Evolutionary conservation across 30 jellyfish, hydroid and myxozoan genomes (phyloP), one percentile per base, ranked within the genome.

Genomic region (Catostylus mosaicus): DNA sequence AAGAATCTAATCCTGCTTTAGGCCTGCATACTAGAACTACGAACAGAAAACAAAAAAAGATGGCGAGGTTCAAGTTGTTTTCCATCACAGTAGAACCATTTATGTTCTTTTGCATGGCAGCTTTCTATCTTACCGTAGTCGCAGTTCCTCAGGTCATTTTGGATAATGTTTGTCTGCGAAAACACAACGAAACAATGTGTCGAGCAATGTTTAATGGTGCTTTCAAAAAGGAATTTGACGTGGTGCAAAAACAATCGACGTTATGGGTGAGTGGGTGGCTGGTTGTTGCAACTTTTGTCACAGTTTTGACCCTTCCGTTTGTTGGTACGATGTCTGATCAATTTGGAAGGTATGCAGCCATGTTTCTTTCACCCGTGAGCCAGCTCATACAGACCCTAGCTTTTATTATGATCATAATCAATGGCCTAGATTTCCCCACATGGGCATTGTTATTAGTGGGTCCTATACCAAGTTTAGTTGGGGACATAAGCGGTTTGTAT

Each of bases 71-170:
- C 19, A 70, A 16, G 1, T 47, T 56, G 43, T 1, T 32, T n/a
- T 20, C 30, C 40, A 68, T 61, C 22, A 52, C 83, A 0, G 83
- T 67, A 24, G 88, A 77, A 70, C 88, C 88, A 1, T 30, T 56
- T 79, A 30, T 56, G 43, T 77, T 56, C 33, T 18, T 77, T 20
- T 35, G 70, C 14, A 57, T 77, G 77, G 45, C 29, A 59, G 78
- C 37, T 23, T 77, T 59, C 65, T 62, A 33, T 79, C 70, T 77
- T 31, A 23, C 66, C 29, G 24, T 77, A 6, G 78, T 77, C 45
- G 30, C 78, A 60, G 30, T 77, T 73, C 88, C 88, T 18, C 78
- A 77, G 46, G 16, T 77, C 38, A 60, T 77, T 27, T 61, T 77
- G 66, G 88, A 77, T 10, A 60, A 59, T 18, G 70, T 77, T 24